Evolutionary conservation across 2,113 vertebrate species (phyloP).

Genomic region (Zingel zingel): DNA sequence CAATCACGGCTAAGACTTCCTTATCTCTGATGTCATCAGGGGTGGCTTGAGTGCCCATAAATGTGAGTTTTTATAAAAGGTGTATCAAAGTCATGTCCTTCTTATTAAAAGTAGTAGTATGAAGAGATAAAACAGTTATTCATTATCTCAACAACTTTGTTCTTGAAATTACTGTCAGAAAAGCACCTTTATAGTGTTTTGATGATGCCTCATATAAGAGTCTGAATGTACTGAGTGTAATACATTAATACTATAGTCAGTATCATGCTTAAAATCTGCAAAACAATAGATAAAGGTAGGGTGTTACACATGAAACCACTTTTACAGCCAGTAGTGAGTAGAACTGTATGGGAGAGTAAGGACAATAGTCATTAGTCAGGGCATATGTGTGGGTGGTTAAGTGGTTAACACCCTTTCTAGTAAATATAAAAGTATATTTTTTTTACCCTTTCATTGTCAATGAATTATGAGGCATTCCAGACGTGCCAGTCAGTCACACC

Average conservation of each 20-base stretch:
- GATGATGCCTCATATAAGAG: conserved; percentile 1
- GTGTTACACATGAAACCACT: conserved; percentile 73
- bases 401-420: conserved; percentile 67
- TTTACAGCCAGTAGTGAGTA: conserved; percentile 60
- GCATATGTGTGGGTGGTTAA: conserved; percentile 69
- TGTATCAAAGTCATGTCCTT: background rate
- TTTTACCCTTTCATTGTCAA: conserved; percentile 62
- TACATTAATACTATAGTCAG: background rate
- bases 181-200: background rate
- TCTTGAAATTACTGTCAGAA: background rate
- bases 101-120: background rate
- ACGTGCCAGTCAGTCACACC: conserved; percentile 66
- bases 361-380: conserved; percentile 61
- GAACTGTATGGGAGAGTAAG: conserved; percentile 48
- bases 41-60: background rate
- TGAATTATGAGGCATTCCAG: conserved; percentile 65
- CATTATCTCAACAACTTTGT: background rate
- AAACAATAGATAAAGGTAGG: conserved; percentile 48
- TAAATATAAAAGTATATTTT: conserved; percentile 58
- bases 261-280: conserved; percentile 28
- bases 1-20: background rate
- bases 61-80: conserved; percentile 15
- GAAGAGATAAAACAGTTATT: background rate
- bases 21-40: conserved; percentile 30
- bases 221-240: background rate